phyloP scores from a whole-genome alignment of 64 coral and sea anemone genomes.

The Anthopleura sola region DNA sequence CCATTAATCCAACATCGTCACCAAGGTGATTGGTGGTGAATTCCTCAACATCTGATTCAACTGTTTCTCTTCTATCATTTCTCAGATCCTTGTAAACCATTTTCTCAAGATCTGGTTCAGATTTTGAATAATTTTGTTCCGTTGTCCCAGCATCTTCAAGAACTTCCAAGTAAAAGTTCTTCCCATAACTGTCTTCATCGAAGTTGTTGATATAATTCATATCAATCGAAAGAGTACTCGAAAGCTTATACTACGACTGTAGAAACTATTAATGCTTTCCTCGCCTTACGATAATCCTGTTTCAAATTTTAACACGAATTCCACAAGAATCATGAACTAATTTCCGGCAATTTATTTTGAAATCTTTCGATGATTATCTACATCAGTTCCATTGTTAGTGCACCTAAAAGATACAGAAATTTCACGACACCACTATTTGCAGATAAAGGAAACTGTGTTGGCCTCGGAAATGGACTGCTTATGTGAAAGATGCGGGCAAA shows the following conservation, averaged over 20 bases:
- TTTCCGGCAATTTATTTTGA: no score
- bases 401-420: no score
- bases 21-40: not conserved
- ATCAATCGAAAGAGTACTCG: no score
- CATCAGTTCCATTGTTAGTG: no score
- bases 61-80: not conserved
- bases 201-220: not conserved
- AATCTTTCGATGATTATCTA: no score
- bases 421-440: no score
- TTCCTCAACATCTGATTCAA: not conserved
- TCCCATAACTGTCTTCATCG: not conserved
- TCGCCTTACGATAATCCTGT: not conserved
- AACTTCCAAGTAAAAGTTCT: not conserved
- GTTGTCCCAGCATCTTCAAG: no score
- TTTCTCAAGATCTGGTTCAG: not conserved
- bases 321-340: not conserved
- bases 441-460: no score
- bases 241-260: no score
- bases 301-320: not conserved
- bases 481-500: no score
- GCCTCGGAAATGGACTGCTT: no score
- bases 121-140: not conserved
- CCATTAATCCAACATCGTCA: not conserved
- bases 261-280: not conserved
- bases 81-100: no score